A percentile compares a stretch with the other conserved stretches of the same genome.
These are phyloP conservation scores for Anguilla obscura DNA, from an alignment of 2,797 vertebrate species.

Conservation along the genomic window DNA sequence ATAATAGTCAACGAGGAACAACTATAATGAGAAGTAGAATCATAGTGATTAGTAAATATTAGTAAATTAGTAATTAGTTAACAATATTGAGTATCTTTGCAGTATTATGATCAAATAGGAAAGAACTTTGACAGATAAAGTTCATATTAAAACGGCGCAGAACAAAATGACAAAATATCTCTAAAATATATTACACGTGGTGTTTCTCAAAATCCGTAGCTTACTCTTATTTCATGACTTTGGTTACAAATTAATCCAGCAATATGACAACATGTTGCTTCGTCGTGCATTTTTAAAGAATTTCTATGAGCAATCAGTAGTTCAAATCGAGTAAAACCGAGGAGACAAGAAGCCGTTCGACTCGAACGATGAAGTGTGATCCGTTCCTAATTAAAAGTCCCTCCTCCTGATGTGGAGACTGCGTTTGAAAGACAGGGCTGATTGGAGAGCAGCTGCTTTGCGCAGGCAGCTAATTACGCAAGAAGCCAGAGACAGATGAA, in stretches of 20 bases:
- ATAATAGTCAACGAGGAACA: background rate
- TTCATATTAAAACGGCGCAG: background rate
- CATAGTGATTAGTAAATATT: background rate
- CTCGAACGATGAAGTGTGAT: slow-evolving; percentile 58
- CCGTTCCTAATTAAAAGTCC: slow-evolving; percentile 71
- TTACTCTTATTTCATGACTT: background rate
- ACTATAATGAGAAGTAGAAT: background rate
- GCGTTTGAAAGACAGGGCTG: slow-evolving; percentile 64
- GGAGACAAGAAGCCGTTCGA: background rate
- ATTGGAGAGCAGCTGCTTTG: slow-evolving; percentile 69
- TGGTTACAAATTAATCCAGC: background rate
- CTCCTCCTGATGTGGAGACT: slow-evolving; percentile 58
- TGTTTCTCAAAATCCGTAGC: background rate
- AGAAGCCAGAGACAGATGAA: slow-evolving; percentile 54
- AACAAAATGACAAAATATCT: background rate
- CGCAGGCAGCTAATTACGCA: slow-evolving; percentile 68
- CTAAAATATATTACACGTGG: background rate
- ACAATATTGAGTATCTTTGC: background rate
- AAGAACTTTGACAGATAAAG: background rate
- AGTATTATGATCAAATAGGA: background rate
- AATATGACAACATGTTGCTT: slow-evolving; percentile 1
- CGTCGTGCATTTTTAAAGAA: background rate
- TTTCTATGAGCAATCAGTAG: background rate
- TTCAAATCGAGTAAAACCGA: background rate
- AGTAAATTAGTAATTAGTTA: background rate